Evolutionary conservation across 1,140 invertebrate species (phyloP).

Genomic region (Brachionus koreanus): DNA sequence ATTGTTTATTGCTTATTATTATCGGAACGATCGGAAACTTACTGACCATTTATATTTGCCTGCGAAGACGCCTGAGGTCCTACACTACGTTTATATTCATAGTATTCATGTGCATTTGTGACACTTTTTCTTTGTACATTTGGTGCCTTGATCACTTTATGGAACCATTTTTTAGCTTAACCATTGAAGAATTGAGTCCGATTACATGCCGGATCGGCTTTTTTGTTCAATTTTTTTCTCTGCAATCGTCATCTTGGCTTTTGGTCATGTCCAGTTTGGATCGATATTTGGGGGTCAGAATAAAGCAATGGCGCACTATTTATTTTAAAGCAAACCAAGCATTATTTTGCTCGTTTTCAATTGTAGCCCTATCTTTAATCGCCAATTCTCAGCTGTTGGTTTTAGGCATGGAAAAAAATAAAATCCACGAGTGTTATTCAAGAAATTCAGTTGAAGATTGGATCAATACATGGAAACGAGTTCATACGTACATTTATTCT

Average conservation of each 20-base stretch:
- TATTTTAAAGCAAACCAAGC: conserved; percentile 31
- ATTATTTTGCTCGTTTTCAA: neutral
- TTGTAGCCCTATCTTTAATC: neutral
- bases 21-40: neutral
- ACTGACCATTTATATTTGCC: neutral
- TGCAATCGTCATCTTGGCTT: neutral
- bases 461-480: neutral
- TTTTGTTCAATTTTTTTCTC: neutral
- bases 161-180: neutral
- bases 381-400: conserved; percentile 1
- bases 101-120: neutral
- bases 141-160: conserved; percentile 19
- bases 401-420: neutral
- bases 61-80: neutral
- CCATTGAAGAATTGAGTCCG: neutral
- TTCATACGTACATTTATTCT: conserved; percentile 21
- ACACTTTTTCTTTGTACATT: neutral
- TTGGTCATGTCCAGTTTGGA: neutral
- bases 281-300: neutral
- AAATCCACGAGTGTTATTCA: neutral
- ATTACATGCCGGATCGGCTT: neutral
- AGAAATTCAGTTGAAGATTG: neutral
- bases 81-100: conserved; percentile 20
- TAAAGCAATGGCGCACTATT: conserved; percentile 14
- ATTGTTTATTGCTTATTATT: neutral